phyloP scores from a whole-genome alignment of 2,113 vertebrate species.

The Hydrochoerus hydrochaeris region DNA sequence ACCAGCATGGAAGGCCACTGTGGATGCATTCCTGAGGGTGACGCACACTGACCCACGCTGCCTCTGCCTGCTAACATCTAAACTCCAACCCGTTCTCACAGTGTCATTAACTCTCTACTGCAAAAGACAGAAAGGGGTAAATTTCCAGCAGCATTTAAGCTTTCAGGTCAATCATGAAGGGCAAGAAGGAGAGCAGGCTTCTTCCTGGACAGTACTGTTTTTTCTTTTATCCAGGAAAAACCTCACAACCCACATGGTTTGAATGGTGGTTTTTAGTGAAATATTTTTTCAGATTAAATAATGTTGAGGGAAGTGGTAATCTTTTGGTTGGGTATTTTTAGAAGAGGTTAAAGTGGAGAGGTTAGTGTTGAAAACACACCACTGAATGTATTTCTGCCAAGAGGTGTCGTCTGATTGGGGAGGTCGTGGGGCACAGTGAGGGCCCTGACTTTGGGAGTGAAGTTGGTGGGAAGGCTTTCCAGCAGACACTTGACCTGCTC shows the following conservation, averaged over 20 bases:
- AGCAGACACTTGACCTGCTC: constrained; percentile 92
- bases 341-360: constrained; percentile 83
- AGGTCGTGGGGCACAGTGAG: constrained; percentile 49
- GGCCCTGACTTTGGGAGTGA: constrained; percentile 77
- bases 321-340: background rate
- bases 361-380: constrained; percentile 71
- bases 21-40: constrained; percentile 53
- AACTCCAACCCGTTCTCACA: background rate
- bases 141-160: constrained; percentile 61
- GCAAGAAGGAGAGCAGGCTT: constrained; percentile 70
- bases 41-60: constrained; percentile 3
- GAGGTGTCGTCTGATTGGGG: background rate
- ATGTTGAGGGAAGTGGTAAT: background rate
- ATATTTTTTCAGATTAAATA: constrained; percentile 69
- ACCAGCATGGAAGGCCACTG: constrained; percentile 32
- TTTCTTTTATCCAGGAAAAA: constrained; percentile 74
- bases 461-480: constrained; percentile 89
- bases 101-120: constrained; percentile 32
- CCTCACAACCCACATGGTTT: constrained; percentile 56
- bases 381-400: background rate
- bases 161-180: constrained; percentile 42
- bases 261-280: constrained; percentile 58
- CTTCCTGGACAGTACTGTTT: constrained; percentile 53
- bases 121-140: constrained; percentile 17
- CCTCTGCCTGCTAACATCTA: background rate